These are phyloP conservation scores for Myzus persicae DNA, from an alignment of 1,140 invertebrate species.

Conservation along the genomic window DNA sequence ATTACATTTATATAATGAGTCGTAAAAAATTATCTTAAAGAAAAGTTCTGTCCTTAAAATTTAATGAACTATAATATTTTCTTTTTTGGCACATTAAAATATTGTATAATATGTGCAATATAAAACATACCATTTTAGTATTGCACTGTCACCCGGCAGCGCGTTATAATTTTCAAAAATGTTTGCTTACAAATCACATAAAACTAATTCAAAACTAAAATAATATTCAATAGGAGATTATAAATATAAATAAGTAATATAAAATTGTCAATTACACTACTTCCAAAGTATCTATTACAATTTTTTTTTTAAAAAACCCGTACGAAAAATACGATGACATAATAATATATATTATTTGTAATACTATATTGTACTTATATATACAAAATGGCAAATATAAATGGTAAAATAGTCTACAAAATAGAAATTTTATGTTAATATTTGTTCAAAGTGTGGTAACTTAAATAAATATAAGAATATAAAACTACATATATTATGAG, in stretches of 20 bases:
- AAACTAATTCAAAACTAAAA: not conserved
- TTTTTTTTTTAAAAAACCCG: not conserved
- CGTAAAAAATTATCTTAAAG: too few relatives aligned
- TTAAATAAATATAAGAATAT: slow-evolving; percentile 16
- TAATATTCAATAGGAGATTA: slow-evolving; percentile 19
- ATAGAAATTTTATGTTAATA: not conserved
- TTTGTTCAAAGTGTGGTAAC: not conserved
- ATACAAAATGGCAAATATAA: slow-evolving; percentile 15
- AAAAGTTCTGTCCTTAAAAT: not conserved
- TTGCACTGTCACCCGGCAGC: slow-evolving; percentile 44
- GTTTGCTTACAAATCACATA: not conserved
- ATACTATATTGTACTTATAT: not conserved
- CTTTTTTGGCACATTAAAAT: not conserved
- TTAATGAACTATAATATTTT: not conserved
- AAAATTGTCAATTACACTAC: not conserved
- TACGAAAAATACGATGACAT: slow-evolving; percentile 13
- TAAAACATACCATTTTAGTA: not conserved
- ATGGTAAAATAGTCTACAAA: not conserved
- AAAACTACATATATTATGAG: slow-evolving; percentile 3
- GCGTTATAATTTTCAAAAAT: not conserved
- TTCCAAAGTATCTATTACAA: not conserved
- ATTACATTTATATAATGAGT: not conserved
- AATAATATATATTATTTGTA: not conserved
- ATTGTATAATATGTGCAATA: not conserved
- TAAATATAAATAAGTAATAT: not conserved